Percentiles rank a stretch among this genome's conserved stretches.
Conservation (phyloP, 2,888 invertebrate species). For the Scaeva pyrastri region DNA sequence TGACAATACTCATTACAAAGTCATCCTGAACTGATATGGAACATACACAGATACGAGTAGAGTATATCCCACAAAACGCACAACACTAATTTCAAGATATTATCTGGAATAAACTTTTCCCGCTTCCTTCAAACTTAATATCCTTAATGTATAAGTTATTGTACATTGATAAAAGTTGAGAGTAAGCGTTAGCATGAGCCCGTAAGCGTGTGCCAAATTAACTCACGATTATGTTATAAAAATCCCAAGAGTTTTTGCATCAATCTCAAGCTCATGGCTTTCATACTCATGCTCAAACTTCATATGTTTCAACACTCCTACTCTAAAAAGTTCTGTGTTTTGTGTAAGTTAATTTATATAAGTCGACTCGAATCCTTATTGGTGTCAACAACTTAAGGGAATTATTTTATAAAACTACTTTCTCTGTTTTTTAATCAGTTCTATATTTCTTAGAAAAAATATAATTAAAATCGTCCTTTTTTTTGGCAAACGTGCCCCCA, state of each 20-base stretch:
- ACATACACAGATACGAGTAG: background rate
- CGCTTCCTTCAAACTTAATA: background rate
- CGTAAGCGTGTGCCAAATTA: constrained; percentile 9
- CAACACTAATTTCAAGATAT: background rate
- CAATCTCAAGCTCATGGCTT: background rate
- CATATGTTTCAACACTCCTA: background rate
- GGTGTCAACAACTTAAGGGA: constrained; percentile 34
- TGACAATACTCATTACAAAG: background rate
- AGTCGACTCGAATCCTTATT: constrained; percentile 32
- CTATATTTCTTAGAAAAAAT: background rate
- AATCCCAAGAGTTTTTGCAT: constrained; percentile 38
- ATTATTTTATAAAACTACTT: background rate
- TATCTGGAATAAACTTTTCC: constrained; percentile 9
- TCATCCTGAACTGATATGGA: constrained; percentile 1
- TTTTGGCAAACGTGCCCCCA: background rate
- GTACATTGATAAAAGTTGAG: constrained; percentile 39
- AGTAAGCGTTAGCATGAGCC: constrained; percentile 9
- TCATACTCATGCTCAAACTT: too few relatives aligned
- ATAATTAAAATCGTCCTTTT: background rate
- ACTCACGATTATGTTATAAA: constrained; percentile 29
- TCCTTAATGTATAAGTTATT: constrained; percentile 6
- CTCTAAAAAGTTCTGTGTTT: background rate
- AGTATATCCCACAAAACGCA: background rate
- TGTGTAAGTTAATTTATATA: constrained; percentile 45
- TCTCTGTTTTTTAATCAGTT: background rate